Evolutionary conservation across 2,888 invertebrate species (phyloP).

Genomic region (Rhingia campestris): DNA sequence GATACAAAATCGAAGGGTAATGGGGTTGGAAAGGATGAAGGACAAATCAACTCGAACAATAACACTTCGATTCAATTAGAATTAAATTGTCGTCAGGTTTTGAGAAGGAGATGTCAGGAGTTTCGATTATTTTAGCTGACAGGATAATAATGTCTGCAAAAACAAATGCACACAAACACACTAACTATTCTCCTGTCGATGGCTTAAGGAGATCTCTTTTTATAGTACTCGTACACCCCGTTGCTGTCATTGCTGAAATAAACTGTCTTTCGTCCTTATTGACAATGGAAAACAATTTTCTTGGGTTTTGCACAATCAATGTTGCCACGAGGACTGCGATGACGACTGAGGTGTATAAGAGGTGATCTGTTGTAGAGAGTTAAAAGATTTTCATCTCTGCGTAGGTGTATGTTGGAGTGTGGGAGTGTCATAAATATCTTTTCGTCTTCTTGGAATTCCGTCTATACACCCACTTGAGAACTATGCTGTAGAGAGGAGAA

Average conservation of each 20-base stretch:
- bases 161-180: slow-evolving; percentile 36
- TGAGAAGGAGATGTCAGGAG: slow-evolving; percentile 42
- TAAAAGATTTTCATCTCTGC: slow-evolving; percentile 20
- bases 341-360: slow-evolving; percentile 27
- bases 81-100: slow-evolving; percentile 41
- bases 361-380: neutral
- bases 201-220: slow-evolving; percentile 12
- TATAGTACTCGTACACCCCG: neutral
- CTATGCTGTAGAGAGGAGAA: neutral
- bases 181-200: slow-evolving; percentile 7
- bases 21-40: neutral
- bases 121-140: slow-evolving; percentile 63
- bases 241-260: slow-evolving; percentile 48
- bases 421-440: slow-evolving; percentile 45
- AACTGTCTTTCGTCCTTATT: slow-evolving; percentile 61
- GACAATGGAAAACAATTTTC: slow-evolving; percentile 69
- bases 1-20: neutral
- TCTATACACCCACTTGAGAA: slow-evolving; percentile 35
- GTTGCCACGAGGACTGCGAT: slow-evolving; percentile 25
- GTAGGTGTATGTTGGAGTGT: neutral
- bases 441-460: slow-evolving; percentile 8
- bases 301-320: slow-evolving; percentile 59
- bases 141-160: slow-evolving; percentile 50
- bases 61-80: slow-evolving; percentile 60
- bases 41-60: slow-evolving; percentile 31